These are phyloP conservation scores for Spea hammondii DNA, from an alignment of 2,797 vertebrate species.

Conservation along the genomic window DNA sequence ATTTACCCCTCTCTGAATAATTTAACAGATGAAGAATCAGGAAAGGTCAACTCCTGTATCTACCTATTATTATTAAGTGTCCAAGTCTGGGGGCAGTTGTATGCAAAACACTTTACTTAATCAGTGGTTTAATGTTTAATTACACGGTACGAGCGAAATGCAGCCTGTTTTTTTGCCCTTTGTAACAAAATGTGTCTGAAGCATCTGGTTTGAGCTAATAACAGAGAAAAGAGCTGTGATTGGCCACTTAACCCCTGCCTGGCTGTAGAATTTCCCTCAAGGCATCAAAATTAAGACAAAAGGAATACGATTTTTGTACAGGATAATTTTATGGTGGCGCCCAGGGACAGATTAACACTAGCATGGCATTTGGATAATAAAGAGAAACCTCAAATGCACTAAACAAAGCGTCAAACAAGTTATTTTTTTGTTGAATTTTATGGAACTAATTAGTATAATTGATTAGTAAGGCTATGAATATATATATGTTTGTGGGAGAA, in stretches of 20 bases:
- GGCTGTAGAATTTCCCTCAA: slow-evolving; percentile 4
- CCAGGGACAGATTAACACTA: background rate
- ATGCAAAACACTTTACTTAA: slow-evolving; percentile 1
- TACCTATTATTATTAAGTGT: slow-evolving; percentile 52
- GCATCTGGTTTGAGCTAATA: slow-evolving; percentile 49
- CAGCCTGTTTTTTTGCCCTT: slow-evolving; percentile 31
- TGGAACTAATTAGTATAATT: too few species aligned
- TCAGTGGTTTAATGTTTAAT: slow-evolving; percentile 46
- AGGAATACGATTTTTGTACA: background rate
- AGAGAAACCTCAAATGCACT: too few species aligned
- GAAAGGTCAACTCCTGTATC: slow-evolving; percentile 42
- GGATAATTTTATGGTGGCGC: background rate
- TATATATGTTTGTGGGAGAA: too few species aligned
- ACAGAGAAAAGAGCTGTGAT: slow-evolving; percentile 35
- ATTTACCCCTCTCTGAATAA: slow-evolving; percentile 20
- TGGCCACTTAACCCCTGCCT: slow-evolving; percentile 34
- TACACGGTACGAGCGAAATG: slow-evolving; percentile 5
- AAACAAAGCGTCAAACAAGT: too few species aligned
- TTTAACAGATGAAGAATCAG: slow-evolving; percentile 45
- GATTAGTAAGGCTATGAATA: too few species aligned
- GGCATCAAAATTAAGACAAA: background rate
- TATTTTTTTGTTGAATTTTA: too few species aligned
- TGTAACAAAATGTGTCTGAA: slow-evolving; percentile 36
- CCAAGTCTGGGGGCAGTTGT: slow-evolving; percentile 18
- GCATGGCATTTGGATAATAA: too few species aligned